phyloP scores from a whole-genome alignment of 2,888 invertebrate species.

The Pimpla rufipes region DNA sequence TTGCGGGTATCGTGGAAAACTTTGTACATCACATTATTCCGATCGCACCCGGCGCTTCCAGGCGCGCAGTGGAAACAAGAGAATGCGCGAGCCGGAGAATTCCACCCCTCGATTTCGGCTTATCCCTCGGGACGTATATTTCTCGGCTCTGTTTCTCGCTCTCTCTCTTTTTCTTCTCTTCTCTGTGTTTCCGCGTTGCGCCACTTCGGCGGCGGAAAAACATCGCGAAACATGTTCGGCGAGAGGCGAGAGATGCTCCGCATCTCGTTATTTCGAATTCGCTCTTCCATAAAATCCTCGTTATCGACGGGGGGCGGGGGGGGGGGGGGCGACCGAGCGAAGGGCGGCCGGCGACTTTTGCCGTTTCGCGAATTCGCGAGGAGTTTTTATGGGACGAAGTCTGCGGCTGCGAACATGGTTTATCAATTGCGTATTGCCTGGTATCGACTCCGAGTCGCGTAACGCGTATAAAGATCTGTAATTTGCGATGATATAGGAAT shows the following conservation, averaged over 20 bases:
- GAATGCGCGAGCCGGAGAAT: constrained; percentile 37
- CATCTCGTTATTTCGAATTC: constrained; percentile 43
- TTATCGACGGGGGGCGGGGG: constrained; percentile 7
- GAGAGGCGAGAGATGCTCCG: not conserved
- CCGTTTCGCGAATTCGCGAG: not conserved
- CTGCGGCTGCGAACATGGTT: too few species aligned
- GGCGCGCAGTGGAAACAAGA: constrained; percentile 42
- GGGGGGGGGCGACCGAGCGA: not conserved
- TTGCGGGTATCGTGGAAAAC: constrained; percentile 69
- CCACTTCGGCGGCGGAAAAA: not conserved
- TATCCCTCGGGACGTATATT: constrained; percentile 9
- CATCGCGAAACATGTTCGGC: not conserved
- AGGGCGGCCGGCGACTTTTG: not conserved
- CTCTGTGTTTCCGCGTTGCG: not conserved
- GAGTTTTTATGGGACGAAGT: too few species aligned
- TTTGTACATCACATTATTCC: constrained; percentile 78
- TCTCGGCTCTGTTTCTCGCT: not conserved
- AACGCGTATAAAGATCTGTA: too few species aligned
- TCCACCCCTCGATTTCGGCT: constrained; percentile 16
- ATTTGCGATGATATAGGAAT: too few species aligned
- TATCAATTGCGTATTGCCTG: too few species aligned
- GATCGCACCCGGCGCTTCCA: constrained; percentile 43
- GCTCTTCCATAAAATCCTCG: constrained; percentile 34
- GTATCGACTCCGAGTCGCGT: too few species aligned
- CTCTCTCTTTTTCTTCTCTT: not conserved